Conservation (phyloP, 1,140 invertebrate genomes). For the Pissodes strobi region DNA sequence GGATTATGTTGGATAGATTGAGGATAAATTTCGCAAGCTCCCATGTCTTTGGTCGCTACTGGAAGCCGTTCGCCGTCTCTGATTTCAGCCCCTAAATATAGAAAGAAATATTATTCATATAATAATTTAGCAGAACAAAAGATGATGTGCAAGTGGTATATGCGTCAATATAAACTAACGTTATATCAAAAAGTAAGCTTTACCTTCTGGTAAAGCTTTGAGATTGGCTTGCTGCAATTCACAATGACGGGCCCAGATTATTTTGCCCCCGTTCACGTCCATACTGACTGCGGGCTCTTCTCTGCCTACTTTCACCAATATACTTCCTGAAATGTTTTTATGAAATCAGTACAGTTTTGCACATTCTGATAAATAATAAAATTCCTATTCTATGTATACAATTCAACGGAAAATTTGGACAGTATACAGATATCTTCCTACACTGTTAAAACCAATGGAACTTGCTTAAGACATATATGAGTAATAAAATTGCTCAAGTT, state of each 20-base stretch:
- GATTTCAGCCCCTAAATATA: conserved; percentile 66
- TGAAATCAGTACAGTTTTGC: too few species aligned
- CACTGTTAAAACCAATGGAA: too few species aligned
- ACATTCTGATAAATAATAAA: too few species aligned
- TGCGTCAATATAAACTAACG: conserved; percentile 26
- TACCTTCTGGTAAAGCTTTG: conserved; percentile 78
- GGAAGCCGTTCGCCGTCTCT: conserved; percentile 93
- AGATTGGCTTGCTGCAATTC: conserved; percentile 98
- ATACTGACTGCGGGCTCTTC: conserved; percentile 99
- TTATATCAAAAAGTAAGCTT: conserved; percentile 13
- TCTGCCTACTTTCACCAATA: conserved; percentile 95
- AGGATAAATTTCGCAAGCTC: conserved; percentile 98
- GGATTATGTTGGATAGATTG: conserved; percentile 98
- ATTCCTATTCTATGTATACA: too few species aligned
- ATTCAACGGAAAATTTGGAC: too few species aligned
- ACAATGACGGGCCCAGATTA: conserved; percentile 97
- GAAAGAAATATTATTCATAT: conserved; percentile 5
- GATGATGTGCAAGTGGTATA: not conserved
- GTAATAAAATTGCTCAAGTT: too few species aligned
- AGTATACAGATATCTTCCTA: too few species aligned
- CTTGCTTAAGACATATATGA: too few species aligned
- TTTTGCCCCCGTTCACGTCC: conserved; percentile 97
- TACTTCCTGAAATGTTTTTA: too few species aligned
- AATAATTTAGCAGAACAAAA: too few species aligned
- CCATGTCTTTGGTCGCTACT: conserved; percentile 97